Base-by-base conservation (phyloP, 1,140 invertebrate species). In the Cardiocondyla obscurior region DNA sequence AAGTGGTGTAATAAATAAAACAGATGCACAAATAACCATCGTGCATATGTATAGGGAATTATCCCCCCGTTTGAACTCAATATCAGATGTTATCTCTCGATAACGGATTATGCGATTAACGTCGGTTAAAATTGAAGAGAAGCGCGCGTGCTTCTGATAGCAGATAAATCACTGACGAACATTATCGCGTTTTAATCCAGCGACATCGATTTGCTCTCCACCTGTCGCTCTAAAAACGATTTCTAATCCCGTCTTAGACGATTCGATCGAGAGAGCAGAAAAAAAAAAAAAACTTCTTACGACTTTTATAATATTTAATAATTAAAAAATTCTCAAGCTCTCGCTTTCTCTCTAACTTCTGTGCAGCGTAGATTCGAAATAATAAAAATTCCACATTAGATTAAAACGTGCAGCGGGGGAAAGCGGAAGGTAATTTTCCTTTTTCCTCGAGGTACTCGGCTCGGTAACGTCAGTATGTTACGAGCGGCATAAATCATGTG, bases 401-500 rank as follows among this genome's bases (percentile, higher is more conserved):
- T 25, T 16, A 6, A 36, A 51, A 39, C 16, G 33, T 5, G 60
- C 30, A 58, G 36, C 49, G n/a, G 25, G 46, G 46, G 19, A 74
- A 87, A 85, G 84, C 82, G 58, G 44, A 44, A 77, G 87, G 84
- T 87, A 84, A 90, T 88, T 89, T 86, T 82, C 36, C 57, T 77
- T 53, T 88, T 88, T 82, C 82, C 62, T 77, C 81, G 19, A 69
- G 58, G 36, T 57, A 46, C 39, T 30, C 42, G 77, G 53, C 65
- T 67, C 42, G 70, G 87, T 77, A 77, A 6, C 81, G 69, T 83
- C 82, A 87, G 64, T 64, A 90, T n/a, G n/a, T 91, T 91, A 91
- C 60, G 85, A 90, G 86, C 58, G 28, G 25, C 85, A 90, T 91
- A 91, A 91, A 91, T 91, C 88, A 86, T 73, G 33, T 10, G 30